A percentile compares a stretch with the other conserved stretches of the same genome.
Conservation (phyloP, 2,797 vertebrate genomes). For the Tamandua tetradactyla region DNA sequence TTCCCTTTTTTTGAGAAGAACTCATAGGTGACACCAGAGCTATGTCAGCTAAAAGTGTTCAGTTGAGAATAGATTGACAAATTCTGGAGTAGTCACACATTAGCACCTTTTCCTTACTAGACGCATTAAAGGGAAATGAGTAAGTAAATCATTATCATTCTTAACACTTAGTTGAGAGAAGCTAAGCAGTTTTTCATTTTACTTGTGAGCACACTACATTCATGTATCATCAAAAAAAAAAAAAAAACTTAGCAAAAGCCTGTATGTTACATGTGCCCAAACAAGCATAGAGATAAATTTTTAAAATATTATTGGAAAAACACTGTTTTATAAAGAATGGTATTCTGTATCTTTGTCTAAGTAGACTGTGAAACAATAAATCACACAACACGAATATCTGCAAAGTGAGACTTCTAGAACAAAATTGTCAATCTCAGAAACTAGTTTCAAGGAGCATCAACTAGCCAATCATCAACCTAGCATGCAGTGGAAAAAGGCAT, state of each 20-base stretch:
- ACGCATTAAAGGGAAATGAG: not conserved
- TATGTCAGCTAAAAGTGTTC: not conserved
- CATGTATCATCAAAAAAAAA: not conserved
- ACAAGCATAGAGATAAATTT: not conserved
- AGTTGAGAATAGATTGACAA: not conserved
- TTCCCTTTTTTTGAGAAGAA: not conserved
- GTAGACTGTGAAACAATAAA: constrained; percentile 69
- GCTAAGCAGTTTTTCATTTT: constrained; percentile 30
- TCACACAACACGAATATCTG: constrained; percentile 34
- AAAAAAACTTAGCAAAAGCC: constrained; percentile 52
- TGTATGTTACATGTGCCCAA: constrained; percentile 28
- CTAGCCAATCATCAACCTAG: constrained; percentile 78
- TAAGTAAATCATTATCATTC: not conserved
- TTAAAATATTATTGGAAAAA: constrained; percentile 24
- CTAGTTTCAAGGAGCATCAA: constrained; percentile 78
- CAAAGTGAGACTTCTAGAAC: constrained; percentile 64
- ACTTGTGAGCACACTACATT: constrained; percentile 9
- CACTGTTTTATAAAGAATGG: constrained; percentile 36
- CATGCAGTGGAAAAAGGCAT: constrained; percentile 69
- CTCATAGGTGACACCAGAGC: not conserved
- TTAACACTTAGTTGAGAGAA: constrained; percentile 15
- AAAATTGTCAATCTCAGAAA: constrained; percentile 75
- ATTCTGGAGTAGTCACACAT: not conserved
- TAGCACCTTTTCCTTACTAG: not conserved
- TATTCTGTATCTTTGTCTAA: constrained; percentile 31